phyloP scores from a whole-genome alignment of 1,140 invertebrate species.

The Parasteatoda tepidariorum region DNA sequence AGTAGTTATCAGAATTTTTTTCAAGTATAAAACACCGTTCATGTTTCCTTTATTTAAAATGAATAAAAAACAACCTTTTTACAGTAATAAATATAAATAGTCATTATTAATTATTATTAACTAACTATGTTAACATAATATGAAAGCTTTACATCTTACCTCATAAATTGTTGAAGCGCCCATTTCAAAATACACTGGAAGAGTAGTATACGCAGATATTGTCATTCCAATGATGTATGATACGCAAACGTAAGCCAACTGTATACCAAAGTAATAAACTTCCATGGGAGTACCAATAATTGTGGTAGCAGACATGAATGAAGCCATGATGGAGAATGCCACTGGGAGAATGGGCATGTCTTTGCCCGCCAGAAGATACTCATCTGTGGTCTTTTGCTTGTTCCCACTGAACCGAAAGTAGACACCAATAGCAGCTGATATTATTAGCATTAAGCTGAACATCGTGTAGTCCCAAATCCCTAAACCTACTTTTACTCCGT shows the following conservation, averaged over 20 bases:
- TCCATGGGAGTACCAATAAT: constrained; percentile 68
- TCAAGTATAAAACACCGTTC: too few species aligned
- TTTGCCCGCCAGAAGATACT: constrained; percentile 86
- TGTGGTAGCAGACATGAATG: constrained; percentile 71
- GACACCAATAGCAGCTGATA: constrained; percentile 76
- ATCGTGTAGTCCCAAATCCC: constrained; percentile 75
- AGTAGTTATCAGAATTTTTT: too few species aligned
- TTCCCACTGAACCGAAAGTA: constrained; percentile 74
- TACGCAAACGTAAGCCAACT: constrained; percentile 62
- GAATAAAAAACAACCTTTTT: too few species aligned
- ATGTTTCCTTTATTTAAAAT: too few species aligned
- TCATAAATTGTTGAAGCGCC: constrained; percentile 89
- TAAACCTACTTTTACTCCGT: too few species aligned
- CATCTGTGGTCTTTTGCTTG: constrained; percentile 72
- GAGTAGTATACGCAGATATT: constrained; percentile 84
- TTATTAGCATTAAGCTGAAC: constrained; percentile 71
- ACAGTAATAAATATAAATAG: too few species aligned
- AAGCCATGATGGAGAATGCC: constrained; percentile 82
- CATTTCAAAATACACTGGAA: constrained; percentile 90
- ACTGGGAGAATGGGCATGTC: constrained; percentile 85
- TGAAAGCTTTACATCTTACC: too few species aligned
- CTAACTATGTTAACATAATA: too few species aligned
- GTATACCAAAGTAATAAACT: constrained; percentile 65
- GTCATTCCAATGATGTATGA: too few species aligned
- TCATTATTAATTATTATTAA: too few species aligned